Evolutionary conservation across 2,797 vertebrate species (phyloP).

Genomic region (Anas acuta): DNA sequence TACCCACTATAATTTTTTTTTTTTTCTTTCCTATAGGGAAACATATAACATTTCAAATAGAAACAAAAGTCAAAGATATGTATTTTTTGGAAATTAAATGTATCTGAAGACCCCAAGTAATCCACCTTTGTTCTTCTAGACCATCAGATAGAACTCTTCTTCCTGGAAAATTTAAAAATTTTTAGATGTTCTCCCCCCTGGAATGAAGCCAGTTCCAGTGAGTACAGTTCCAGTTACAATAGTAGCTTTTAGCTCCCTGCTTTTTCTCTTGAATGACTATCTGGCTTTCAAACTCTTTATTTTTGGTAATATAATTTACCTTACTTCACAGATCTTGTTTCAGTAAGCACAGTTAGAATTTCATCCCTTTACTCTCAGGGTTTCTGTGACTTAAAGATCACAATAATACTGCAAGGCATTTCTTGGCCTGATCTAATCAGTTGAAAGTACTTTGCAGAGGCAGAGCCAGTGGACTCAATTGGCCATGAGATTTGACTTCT

Average conservation of each 20-base stretch:
- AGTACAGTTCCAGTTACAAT: not conserved
- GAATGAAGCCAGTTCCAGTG: not conserved
- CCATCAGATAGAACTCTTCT: not conserved
- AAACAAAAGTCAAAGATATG: not conserved
- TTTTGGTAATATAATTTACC: not conserved
- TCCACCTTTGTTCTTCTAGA: not conserved
- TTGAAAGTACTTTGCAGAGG: not conserved
- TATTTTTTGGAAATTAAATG: not conserved
- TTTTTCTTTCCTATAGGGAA: not conserved
- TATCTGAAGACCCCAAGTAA: not conserved
- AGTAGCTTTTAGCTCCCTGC: not conserved
- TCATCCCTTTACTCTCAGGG: not conserved
- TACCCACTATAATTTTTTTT: not conserved
- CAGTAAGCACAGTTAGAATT: not conserved
- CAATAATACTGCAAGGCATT: not conserved
- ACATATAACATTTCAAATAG: not conserved
- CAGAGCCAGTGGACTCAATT: not conserved
- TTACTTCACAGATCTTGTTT: not conserved
- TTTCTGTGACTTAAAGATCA: not conserved
- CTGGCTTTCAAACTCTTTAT: not conserved
- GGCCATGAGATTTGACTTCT: slow-evolving; percentile 9
- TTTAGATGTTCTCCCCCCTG: not conserved
- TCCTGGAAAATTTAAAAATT: not conserved
- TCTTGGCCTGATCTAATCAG: not conserved
- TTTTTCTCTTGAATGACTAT: not conserved